Conservation (phyloP, 2,113 vertebrate species). For the Eclectus roratus region DNA sequence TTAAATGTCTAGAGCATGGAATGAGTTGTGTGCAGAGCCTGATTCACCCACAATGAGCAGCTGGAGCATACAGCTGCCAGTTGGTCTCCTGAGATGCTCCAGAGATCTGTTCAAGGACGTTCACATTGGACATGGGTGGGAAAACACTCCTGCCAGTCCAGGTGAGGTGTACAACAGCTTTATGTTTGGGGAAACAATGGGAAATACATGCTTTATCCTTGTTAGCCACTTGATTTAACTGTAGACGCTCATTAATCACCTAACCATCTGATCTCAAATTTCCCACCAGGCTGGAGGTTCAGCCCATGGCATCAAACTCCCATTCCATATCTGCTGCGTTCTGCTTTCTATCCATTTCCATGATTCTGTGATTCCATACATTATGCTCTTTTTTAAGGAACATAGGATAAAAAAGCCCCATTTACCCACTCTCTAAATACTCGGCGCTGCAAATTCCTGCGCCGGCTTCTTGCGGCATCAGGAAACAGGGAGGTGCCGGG, state of each 20-base stretch:
- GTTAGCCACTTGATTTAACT: neutral
- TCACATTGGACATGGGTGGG: rapidly evolving
- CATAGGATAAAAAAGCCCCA: neutral
- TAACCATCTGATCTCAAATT: neutral
- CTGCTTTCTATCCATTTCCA: neutral
- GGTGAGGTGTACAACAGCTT: rapidly evolving
- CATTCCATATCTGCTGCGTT: neutral
- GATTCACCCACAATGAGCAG: neutral
- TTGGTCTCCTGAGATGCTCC: neutral
- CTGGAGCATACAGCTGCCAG: neutral
- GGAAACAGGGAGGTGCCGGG: neutral
- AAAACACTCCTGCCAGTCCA: neutral
- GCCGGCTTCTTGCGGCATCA: rapidly evolving
- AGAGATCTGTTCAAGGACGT: neutral
- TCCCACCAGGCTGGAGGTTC: neutral
- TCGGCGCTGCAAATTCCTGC: rapidly evolving
- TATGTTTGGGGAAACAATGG: neutral
- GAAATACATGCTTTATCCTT: neutral
- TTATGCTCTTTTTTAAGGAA: neutral
- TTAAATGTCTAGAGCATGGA: neutral
- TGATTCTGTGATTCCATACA: neutral
- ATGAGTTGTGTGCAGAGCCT: neutral
- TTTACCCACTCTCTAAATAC: neutral
- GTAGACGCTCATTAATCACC: rapidly evolving
- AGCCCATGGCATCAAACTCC: neutral